Conservation (phyloP, 2,797 vertebrate genomes). For the Phrynocephalus vlangalii region DNA sequence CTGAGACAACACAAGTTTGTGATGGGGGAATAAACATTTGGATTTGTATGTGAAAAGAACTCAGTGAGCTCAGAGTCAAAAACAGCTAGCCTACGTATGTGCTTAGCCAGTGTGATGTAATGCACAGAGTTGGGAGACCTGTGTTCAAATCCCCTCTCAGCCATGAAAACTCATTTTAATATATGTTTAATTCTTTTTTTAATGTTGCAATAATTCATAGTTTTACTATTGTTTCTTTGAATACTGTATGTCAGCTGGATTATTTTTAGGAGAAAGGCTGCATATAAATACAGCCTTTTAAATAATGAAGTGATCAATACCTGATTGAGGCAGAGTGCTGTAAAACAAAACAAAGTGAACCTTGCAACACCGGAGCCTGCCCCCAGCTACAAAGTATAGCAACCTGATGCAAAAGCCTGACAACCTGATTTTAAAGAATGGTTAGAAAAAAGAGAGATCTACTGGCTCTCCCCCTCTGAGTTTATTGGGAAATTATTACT, state of each 20-base stretch:
- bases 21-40: background rate
- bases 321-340: too few relatives aligned
- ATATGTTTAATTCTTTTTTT: too few relatives aligned
- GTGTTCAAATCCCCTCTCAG: background rate
- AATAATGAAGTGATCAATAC: too few relatives aligned
- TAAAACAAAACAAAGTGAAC: background rate
- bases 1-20: background rate
- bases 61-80: background rate
- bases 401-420: background rate
- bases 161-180: too few relatives aligned
- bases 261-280: too few relatives aligned
- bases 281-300: too few relatives aligned
- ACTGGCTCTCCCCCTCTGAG: background rate
- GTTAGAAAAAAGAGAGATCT: background rate
- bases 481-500: too few relatives aligned
- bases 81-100: background rate
- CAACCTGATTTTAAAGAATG: too few relatives aligned
- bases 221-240: too few relatives aligned
- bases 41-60: background rate
- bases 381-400: background rate
- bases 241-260: too few relatives aligned
- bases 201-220: too few relatives aligned
- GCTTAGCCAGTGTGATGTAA: background rate
- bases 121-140: background rate
- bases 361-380: background rate